Evolutionary conservation across 2,797 vertebrate genomes (phyloP), one percentile per base, ranked within the genome.

Genomic region (Bryconaethiops microstoma): DNA sequence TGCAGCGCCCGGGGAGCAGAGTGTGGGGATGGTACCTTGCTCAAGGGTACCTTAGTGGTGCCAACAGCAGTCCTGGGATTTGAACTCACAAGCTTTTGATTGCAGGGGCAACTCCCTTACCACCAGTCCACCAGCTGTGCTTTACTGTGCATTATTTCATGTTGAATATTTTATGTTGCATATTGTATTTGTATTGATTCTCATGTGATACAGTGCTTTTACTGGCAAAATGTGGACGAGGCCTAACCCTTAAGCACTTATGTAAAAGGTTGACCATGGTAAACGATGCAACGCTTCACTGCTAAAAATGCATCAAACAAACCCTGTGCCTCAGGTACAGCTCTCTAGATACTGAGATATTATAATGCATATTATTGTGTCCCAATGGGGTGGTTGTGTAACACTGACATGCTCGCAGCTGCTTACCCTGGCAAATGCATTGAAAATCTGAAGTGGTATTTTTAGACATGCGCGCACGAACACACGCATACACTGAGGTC

Each of bases 351-450:
- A 74, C 64, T 60, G 72, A 79, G 81, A 79, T 79, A 83, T 74
- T 63, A 83, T 73, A 77, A 68, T 64, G 17, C 68, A 76, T 64
- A 84, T 84, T 78, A 65, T 74, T 13, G 35, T 17, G 19, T 82
- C 76, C 72, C 78, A 81, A 63, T 57, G 83, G 72, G 74, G 40
- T 42, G 78, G 84, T 84, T 86, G 78, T 81, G 73, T 83, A 84
- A 86, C 63, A 68, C 75, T 64, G 40, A 74, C 76, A 82, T 78
- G 55, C 76, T 74, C 13, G 23, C 81, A 78, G 71, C 81, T 82
- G 81, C 81, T 82, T 74, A 78, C 74, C 55, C 76, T 74, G 76
- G 81, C 76, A 78, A 82, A 82, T 74, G 71, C 71, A 17, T 50
- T 50, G 63, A 82, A 74, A 78, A 82, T 73, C 75, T 74, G 25